phyloP scores from a whole-genome alignment of 1,140 invertebrate genomes.

The Atta texana region DNA sequence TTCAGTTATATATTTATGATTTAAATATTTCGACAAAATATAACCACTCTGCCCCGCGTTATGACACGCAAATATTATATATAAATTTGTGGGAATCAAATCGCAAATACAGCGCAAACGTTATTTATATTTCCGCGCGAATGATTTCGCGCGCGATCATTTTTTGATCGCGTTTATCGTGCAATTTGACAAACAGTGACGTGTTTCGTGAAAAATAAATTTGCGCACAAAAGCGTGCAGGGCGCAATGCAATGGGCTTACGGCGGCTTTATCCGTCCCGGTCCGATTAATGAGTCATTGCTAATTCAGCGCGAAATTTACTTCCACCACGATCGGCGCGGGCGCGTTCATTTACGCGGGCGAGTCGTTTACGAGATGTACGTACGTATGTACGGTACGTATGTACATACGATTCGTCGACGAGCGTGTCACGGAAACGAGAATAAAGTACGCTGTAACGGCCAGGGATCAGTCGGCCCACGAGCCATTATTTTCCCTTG shows the following conservation, averaged over 20 bases:
- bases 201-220: conserved; percentile 47
- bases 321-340: not conserved
- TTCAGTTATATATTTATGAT: conserved; percentile 6
- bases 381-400: conserved; percentile 19
- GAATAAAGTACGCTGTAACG: conserved; percentile 63
- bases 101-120: conserved; percentile 19
- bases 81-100: conserved; percentile 43
- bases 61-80: conserved; percentile 2
- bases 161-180: conserved; percentile 40
- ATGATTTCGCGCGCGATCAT: conserved; percentile 18
- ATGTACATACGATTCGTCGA: conserved; percentile 34
- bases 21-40: conserved; percentile 45
- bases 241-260: not conserved
- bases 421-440: conserved; percentile 60
- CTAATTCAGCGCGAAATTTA: conserved; percentile 60
- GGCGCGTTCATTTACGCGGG: not conserved
- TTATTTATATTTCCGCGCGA: conserved; percentile 41
- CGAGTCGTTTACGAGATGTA: conserved; percentile 40
- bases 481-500: conserved; percentile 68
- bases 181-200: conserved; percentile 32
- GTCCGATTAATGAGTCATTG: conserved; percentile 58
- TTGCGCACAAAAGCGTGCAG: not conserved
- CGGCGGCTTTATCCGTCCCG: conserved; percentile 16
- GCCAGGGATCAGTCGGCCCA: conserved; percentile 52
- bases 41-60: not conserved